A percentile compares a stretch with the other conserved stretches of the same genome.
These are phyloP conservation scores for Cirrhinus mrigala DNA, from an alignment of 2,797 vertebrate genomes.

Conservation along the genomic window DNA sequence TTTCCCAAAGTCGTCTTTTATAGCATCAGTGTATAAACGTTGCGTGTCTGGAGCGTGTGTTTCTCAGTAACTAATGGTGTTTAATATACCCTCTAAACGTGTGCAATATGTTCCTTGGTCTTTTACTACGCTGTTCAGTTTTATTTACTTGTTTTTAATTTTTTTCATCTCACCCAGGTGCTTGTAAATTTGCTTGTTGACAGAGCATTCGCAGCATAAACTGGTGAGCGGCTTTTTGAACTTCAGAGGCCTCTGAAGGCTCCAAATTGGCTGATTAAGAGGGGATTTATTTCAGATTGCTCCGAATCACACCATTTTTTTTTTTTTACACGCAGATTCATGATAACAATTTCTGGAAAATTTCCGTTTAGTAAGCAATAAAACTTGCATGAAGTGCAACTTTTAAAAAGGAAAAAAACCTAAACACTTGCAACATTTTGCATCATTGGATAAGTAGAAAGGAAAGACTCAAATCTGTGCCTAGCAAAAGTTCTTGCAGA, in stretches of 20 bases:
- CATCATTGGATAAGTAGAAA: background rate
- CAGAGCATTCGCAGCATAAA: constrained; percentile 48
- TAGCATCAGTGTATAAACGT: constrained; percentile 46
- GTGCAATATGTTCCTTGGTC: constrained; percentile 54
- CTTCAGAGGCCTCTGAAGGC: constrained; percentile 43
- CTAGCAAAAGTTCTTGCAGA: constrained; percentile 17
- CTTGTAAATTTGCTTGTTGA: constrained; percentile 60
- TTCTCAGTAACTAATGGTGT: constrained; percentile 51
- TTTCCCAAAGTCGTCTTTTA: constrained; percentile 48
- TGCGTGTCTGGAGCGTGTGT: constrained; percentile 57
- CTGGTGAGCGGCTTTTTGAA: constrained; percentile 44
- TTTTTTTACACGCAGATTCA: constrained; percentile 10
- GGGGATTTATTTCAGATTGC: constrained; percentile 53
- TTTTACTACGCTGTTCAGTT: constrained; percentile 56
- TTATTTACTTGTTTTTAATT: constrained; percentile 52
- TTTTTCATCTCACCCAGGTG: constrained; percentile 58
- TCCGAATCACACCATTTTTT: constrained; percentile 31
- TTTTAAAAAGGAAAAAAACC: background rate
- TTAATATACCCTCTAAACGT: constrained; percentile 54
- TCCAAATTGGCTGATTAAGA: constrained; percentile 55
- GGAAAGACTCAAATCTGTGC: background rate
- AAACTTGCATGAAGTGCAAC: background rate
- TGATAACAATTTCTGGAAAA: background rate
- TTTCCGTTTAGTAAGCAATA: background rate
- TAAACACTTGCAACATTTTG: background rate